phyloP scores from a whole-genome alignment of 2,888 invertebrate genomes.

The Melinaea menophilus region DNA sequence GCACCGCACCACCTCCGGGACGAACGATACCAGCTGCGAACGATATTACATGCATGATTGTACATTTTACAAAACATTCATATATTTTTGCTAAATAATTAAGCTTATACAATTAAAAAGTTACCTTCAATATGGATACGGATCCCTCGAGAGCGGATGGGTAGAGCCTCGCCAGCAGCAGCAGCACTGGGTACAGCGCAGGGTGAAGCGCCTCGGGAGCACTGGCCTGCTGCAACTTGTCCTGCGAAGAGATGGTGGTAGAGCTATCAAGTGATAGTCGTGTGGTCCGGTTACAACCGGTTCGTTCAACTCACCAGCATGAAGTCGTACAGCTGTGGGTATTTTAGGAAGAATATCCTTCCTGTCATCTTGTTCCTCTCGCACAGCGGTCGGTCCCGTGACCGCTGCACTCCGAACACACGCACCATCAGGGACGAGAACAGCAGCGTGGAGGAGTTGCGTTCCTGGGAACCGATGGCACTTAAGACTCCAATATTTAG shows the following conservation, averaged over 20 bases:
- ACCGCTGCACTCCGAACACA: slow-evolving; percentile 90
- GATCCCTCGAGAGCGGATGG: slow-evolving; percentile 85
- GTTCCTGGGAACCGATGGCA: slow-evolving; percentile 72
- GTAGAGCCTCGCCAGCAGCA: slow-evolving; percentile 87
- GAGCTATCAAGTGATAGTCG: neutral
- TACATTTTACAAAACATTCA: neutral
- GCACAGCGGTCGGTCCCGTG: slow-evolving; percentile 77
- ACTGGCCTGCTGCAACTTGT: slow-evolving; percentile 52
- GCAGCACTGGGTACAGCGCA: slow-evolving; percentile 85
- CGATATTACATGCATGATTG: neutral
- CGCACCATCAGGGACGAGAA: slow-evolving; percentile 90
- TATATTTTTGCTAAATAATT: neutral
- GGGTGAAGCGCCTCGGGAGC: slow-evolving; percentile 67
- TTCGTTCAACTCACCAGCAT: slow-evolving; percentile 58
- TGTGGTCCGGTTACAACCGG: too few species aligned
- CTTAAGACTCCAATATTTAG: neutral
- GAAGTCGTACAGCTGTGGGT: slow-evolving; percentile 76
- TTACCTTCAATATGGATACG: slow-evolving; percentile 82
- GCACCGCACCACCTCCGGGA: slow-evolving; percentile 81
- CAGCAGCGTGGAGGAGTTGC: slow-evolving; percentile 91
- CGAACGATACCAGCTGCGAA: slow-evolving; percentile 68
- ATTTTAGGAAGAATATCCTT: slow-evolving; percentile 86
- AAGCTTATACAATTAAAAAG: neutral
- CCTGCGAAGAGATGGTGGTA: slow-evolving; percentile 37
- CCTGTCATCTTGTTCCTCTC: slow-evolving; percentile 85